Evolutionary conservation across 2,888 invertebrate genomes (phyloP).

Genomic region (Acleris literana): DNA sequence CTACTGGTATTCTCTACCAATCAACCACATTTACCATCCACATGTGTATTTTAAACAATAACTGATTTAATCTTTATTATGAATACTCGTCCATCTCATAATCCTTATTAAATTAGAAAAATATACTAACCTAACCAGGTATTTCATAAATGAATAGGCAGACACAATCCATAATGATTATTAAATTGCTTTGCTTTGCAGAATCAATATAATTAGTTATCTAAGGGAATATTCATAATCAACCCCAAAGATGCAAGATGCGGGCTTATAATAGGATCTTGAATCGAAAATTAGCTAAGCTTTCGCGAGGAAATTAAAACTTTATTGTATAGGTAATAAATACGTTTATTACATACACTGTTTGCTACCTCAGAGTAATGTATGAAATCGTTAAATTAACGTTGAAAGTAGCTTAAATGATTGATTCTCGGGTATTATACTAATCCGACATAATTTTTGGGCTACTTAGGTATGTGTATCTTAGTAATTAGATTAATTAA

Average conservation of each 20-base stretch:
- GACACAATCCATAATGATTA: not conserved
- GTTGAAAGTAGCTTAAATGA: slow-evolving; percentile 4
- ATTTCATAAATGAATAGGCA: no score
- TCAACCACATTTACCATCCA: no score
- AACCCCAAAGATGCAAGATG: slow-evolving; percentile 58
- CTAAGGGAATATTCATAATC: slow-evolving; percentile 49
- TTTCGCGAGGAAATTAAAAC: slow-evolving; percentile 53
- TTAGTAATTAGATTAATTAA: slow-evolving; percentile 22
- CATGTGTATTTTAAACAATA: no score
- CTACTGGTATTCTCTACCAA: no score
- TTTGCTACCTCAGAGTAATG: slow-evolving; percentile 46
- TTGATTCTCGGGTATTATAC: not conserved
- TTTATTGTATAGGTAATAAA: slow-evolving; percentile 66
- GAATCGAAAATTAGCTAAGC: slow-evolving; percentile 74
- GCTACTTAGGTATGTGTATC: not conserved
- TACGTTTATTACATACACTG: slow-evolving; percentile 76
- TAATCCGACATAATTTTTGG: slow-evolving; percentile 2
- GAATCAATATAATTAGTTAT: slow-evolving; percentile 30
- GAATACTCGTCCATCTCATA: no score
- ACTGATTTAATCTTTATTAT: no score
- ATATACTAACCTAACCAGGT: no score
- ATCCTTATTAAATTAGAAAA: no score
- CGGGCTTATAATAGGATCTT: slow-evolving; percentile 52
- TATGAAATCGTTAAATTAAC: slow-evolving; percentile 6
- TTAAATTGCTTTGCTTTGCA: not conserved